Percentiles rank a stretch among this genome's conserved stretches.
phyloP scores from a whole-genome alignment of 2,888 invertebrate species.

The Drosophila conformis region DNA sequence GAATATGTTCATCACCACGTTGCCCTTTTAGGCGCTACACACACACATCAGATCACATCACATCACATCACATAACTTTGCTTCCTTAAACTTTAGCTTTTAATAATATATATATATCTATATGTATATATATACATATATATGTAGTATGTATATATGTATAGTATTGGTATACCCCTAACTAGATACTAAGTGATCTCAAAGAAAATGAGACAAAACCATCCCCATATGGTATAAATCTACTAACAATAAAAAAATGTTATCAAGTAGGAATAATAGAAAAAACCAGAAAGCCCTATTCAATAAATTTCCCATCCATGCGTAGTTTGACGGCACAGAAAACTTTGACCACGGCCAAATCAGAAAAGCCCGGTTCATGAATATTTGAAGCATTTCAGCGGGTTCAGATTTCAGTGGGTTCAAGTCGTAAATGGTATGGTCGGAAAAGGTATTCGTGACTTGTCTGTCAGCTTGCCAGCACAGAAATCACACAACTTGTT shows the following conservation, averaged over 20 bases:
- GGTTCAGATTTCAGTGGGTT: neutral
- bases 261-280: slow-evolving; percentile 5
- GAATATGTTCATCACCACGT: slow-evolving; percentile 97
- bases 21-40: slow-evolving; percentile 91
- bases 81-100: slow-evolving; percentile 54
- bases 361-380: slow-evolving; percentile 43
- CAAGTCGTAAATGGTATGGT: slow-evolving; percentile 1
- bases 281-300: neutral
- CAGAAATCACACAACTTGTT: slow-evolving; percentile 68
- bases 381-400: slow-evolving; percentile 59
- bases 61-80: slow-evolving; percentile 33
- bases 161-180: neutral
- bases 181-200: slow-evolving; percentile 35
- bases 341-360: slow-evolving; percentile 8
- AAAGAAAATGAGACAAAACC: slow-evolving; percentile 23
- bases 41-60: neutral
- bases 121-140: neutral
- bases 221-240: neutral
- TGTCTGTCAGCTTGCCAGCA: slow-evolving; percentile 51
- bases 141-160: slow-evolving; percentile 1
- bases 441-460: slow-evolving; percentile 62
- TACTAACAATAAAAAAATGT: slow-evolving; percentile 7
- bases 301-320: slow-evolving; percentile 12
- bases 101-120: slow-evolving; percentile 7
- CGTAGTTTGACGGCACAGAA: slow-evolving; percentile 3